Evolutionary conservation across 2,888 invertebrate species (phyloP), one percentile per base, ranked within the genome.

Genomic region (Meiosimyza decipiens): DNA sequence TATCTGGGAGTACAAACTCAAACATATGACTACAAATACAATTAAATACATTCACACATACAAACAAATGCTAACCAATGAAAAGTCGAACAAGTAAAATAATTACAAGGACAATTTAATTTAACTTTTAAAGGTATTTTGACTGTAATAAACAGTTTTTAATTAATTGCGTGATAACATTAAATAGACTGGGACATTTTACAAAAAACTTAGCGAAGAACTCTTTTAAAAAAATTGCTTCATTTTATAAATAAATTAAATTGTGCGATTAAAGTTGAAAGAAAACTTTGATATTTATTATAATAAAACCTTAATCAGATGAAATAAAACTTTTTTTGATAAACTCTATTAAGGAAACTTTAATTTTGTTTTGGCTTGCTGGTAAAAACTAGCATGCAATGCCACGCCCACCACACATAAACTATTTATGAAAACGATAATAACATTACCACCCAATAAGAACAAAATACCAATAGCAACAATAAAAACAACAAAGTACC

Each of bases 391-490:
- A 51, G 51, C 18, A 64, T 50, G 51, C 64, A 51, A 50, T 55
- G 49, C 57, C 28, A 67, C 67, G 68, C 68, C 68, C 68, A 69
- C 68, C 9, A 40, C 40, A 40, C 6, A 40, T 7, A 40, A 40
- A 40, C 28, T 12, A 9, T 52, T 40, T n/a, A 54, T 40, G 54
- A 66, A 54, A 28, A 59, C 57, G 50, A 67, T 49, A 49, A 57
- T 12, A 50, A 51, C 59, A 28, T 18, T 28, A 59, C 15, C 16
- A 11, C 18, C 6, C 40, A 55, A 67, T 33, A 67, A 54, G 16
- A 55, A 16, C 5, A 67, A 33, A 54, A n/a, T 47, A 76, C 72
- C 69, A 74, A 59, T 73, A 59, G 63, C 73, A 71, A 66, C 64
- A 70, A 71, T 73, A 72, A 72, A 52, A 68, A 28, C 28, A 28